Percentiles rank a stretch among this genome's conserved stretches.
Conservation (phyloP, 1,140 invertebrate species). For the Portunus trituberculatus region DNA sequence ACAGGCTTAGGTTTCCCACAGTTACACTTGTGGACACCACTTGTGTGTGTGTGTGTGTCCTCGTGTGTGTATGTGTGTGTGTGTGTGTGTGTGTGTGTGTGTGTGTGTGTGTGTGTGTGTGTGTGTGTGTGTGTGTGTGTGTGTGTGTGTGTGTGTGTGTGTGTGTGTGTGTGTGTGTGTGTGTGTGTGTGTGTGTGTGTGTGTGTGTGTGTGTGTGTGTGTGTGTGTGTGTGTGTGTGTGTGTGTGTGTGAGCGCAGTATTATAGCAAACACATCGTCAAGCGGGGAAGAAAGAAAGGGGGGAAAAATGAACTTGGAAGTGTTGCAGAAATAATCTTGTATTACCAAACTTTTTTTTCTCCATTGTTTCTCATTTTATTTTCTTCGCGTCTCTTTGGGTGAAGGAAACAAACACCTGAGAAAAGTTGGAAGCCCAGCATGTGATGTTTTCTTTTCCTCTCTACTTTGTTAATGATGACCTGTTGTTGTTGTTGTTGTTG, state of each 20-base stretch:
- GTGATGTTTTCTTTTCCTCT: neutral
- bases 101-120: too few relatives aligned
- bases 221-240: neutral
- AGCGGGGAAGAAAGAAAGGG: neutral
- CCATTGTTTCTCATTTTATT: neutral
- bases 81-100: neutral
- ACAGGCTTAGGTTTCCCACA: neutral
- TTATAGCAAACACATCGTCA: neutral
- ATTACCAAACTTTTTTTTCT: constrained; percentile 1
- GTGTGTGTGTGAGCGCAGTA: neutral
- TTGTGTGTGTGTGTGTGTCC: neutral
- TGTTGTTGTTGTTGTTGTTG: too few relatives aligned
- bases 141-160: neutral
- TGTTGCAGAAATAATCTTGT: neutral
- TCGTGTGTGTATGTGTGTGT: neutral
- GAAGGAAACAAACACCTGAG: neutral
- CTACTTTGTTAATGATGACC: neutral
- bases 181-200: neutral
- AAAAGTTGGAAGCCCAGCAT: neutral
- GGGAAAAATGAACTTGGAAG: neutral
- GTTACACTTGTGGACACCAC: neutral
- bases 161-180: neutral
- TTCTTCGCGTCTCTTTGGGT: neutral
- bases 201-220: neutral
- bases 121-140: neutral